phyloP scores from a whole-genome alignment of 1,140 invertebrate species.

The Caerostris darwini region DNA sequence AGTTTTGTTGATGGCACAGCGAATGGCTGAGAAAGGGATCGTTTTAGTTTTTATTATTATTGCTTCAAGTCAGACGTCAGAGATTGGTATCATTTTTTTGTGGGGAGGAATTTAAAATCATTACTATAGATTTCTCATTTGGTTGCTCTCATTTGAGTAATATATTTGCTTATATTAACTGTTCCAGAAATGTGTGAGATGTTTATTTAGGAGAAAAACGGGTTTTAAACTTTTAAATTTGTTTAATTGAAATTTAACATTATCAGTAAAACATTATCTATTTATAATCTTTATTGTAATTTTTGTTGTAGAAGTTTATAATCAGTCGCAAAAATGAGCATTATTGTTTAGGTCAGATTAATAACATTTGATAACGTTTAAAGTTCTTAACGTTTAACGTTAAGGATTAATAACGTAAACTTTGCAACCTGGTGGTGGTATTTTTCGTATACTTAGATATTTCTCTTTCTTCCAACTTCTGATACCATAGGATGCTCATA shows the following conservation, averaged over 20 bases:
- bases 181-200: not conserved
- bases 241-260: too few species aligned
- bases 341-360: too few species aligned
- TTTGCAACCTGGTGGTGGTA: slow-evolving; percentile 54
- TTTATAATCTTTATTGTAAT: too few species aligned
- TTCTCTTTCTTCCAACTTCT: slow-evolving; percentile 10
- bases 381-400: too few species aligned
- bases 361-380: too few species aligned
- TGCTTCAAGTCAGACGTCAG: not conserved
- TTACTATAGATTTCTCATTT: not conserved
- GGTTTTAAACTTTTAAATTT: too few species aligned
- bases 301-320: too few species aligned
- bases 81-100: not conserved
- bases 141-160: not conserved
- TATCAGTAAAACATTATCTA: too few species aligned
- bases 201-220: not conserved
- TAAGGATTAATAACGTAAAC: not conserved
- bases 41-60: slow-evolving; percentile 42
- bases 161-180: not conserved
- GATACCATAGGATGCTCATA: slow-evolving; percentile 7
- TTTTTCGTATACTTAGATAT: slow-evolving; percentile 67
- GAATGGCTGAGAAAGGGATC: not conserved
- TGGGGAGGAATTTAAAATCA: not conserved
- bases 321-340: too few species aligned
- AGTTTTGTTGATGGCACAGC: not conserved